Evolutionary conservation across 2,113 vertebrate species (phyloP).

Genomic region (Psilopsiagon aurifrons): DNA sequence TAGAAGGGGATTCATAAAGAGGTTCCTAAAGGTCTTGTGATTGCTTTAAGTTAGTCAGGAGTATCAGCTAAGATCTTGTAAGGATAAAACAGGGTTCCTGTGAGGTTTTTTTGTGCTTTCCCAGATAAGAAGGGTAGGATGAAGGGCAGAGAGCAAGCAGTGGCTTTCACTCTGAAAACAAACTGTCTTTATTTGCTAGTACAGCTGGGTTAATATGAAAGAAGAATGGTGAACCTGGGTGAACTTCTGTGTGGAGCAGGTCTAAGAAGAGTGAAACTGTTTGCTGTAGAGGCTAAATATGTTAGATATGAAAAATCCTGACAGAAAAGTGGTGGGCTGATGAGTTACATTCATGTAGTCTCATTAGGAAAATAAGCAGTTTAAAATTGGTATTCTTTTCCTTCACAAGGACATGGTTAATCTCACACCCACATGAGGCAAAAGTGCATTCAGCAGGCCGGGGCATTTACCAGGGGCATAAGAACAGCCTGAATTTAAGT

Average conservation of each 20-base stretch:
- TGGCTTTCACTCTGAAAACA: not conserved
- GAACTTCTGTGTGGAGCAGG: not conserved
- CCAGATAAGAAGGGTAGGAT: not conserved
- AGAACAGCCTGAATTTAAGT: not conserved
- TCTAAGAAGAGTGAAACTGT: not conserved
- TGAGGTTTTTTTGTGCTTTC: not conserved
- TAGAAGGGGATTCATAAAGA: not conserved
- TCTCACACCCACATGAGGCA: not conserved
- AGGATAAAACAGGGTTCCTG: not conserved
- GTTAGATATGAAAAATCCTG: not conserved
- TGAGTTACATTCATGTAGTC: not conserved
- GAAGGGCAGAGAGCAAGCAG: not conserved
- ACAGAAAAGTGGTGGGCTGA: not conserved
- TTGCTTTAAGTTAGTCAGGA: not conserved
- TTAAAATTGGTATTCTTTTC: not conserved
- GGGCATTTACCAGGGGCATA: not conserved
- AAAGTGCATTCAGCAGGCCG: not conserved
- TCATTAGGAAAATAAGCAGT: not conserved
- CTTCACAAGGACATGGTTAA: not conserved
- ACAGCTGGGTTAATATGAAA: not conserved
- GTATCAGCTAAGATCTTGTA: not conserved
- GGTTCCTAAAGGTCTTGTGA: not conserved
- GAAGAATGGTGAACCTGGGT: not conserved
- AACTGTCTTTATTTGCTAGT: not conserved
- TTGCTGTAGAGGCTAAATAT: not conserved